Evolutionary conservation across 2,113 vertebrate genomes (phyloP).

Genomic region (Clinocottus analis): DNA sequence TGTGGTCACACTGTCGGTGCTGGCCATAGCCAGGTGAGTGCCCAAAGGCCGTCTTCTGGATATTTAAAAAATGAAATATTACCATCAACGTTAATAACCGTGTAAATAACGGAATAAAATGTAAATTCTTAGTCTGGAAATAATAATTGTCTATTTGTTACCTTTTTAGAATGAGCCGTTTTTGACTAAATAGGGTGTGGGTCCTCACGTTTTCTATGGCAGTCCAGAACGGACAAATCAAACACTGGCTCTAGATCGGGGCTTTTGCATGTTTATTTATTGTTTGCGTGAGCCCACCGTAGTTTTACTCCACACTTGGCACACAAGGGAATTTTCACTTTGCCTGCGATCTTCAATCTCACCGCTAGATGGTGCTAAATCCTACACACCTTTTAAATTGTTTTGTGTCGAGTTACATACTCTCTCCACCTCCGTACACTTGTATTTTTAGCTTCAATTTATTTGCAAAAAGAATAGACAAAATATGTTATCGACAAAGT

Average conservation of each 20-base stretch:
- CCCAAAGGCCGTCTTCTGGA: background rate
- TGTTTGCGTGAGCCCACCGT: too few species aligned
- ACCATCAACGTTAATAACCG: background rate
- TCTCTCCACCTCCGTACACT: background rate
- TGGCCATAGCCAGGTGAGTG: constrained; percentile 90
- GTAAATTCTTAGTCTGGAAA: background rate
- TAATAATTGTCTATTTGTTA: background rate
- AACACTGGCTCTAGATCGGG: too few species aligned
- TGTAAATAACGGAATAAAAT: background rate
- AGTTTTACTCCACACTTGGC: too few species aligned
- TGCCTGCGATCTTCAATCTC: background rate
- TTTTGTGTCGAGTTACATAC: background rate
- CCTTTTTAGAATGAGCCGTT: too few species aligned
- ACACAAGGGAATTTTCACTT: background rate
- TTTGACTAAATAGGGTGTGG: too few species aligned
- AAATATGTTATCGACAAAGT: too few species aligned
- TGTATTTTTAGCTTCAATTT: background rate
- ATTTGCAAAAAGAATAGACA: background rate
- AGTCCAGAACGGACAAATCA: background rate
- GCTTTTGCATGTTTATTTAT: too few species aligned
- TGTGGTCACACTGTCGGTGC: constrained; percentile 80
- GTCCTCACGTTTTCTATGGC: background rate
- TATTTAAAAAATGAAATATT: background rate
- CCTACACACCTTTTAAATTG: background rate
- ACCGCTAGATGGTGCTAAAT: background rate